phyloP scores from a whole-genome alignment of 1,140 invertebrate genomes.

The Rhopalosiphum maidis region DNA sequence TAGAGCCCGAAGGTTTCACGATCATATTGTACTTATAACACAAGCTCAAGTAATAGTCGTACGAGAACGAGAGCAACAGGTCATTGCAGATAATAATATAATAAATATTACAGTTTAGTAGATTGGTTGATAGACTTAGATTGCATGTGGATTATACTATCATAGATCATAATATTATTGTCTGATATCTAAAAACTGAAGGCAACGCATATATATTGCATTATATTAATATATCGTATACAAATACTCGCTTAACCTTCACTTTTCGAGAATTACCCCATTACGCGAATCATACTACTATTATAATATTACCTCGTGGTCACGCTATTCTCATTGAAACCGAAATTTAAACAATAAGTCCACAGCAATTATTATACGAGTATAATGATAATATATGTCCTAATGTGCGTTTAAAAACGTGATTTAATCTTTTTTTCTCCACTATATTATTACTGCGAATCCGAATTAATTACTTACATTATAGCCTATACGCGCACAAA shows the following conservation, averaged over 20 bases:
- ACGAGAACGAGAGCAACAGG: not conserved
- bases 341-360: constrained; percentile 2
- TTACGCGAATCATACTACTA: not conserved
- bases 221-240: not conserved
- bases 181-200: not conserved
- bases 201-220: not conserved
- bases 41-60: not conserved
- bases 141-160: not conserved
- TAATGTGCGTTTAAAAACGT: not conserved
- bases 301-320: not conserved
- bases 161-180: not conserved
- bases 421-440: not conserved
- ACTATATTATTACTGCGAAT: not conserved
- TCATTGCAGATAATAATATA: not conserved
- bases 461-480: not conserved
- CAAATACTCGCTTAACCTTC: not conserved
- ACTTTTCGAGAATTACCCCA: not conserved
- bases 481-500: not conserved
- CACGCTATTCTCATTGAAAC: not conserved
- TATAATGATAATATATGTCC: not conserved
- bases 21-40: not conserved
- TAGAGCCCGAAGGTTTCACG: not conserved
- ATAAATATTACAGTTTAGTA: not conserved
- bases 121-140: not conserved
- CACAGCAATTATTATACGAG: not conserved